Conservation (phyloP, 2,113 vertebrate genomes). For the Coregonus clupeaformis region DNA sequence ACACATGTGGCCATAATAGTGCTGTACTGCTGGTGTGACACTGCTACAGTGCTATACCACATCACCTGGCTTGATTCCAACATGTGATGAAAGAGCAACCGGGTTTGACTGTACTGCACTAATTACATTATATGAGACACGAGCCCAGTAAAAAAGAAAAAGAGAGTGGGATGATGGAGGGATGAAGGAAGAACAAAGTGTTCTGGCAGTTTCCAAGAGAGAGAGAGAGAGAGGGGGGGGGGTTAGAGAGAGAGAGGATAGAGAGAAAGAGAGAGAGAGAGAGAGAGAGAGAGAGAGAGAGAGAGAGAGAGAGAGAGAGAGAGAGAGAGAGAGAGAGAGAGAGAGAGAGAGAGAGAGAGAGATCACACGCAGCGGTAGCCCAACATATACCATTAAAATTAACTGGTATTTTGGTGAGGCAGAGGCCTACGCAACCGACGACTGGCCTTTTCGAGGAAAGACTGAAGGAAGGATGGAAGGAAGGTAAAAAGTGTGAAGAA, state of each 20-base stretch:
- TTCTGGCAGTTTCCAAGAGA: neutral
- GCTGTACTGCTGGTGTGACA: neutral
- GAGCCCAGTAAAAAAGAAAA: neutral
- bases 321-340: too few species aligned
- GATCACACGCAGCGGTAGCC: neutral
- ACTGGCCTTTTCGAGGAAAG: neutral
- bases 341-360: neutral
- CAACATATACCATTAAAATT: slow-evolving; percentile 7
- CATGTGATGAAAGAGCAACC: slow-evolving; percentile 2
- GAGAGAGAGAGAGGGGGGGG: neutral
- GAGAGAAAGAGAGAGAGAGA: too few species aligned
- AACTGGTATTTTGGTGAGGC: neutral
- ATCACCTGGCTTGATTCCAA: neutral
- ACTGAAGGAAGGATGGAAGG: neutral
- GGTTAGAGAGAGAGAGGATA: too few species aligned
- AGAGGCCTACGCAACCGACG: neutral
- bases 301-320: too few species aligned
- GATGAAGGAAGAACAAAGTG: slow-evolving; percentile 8
- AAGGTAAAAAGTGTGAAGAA: neutral
- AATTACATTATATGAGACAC: neutral
- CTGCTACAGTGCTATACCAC: neutral
- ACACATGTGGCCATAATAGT: slow-evolving; percentile 10
- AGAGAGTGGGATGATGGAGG: too few species aligned
- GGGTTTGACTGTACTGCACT: neutral
- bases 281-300: neutral